phyloP scores from a whole-genome alignment of 2,888 invertebrate species.

The Azorinus chamasolen region DNA sequence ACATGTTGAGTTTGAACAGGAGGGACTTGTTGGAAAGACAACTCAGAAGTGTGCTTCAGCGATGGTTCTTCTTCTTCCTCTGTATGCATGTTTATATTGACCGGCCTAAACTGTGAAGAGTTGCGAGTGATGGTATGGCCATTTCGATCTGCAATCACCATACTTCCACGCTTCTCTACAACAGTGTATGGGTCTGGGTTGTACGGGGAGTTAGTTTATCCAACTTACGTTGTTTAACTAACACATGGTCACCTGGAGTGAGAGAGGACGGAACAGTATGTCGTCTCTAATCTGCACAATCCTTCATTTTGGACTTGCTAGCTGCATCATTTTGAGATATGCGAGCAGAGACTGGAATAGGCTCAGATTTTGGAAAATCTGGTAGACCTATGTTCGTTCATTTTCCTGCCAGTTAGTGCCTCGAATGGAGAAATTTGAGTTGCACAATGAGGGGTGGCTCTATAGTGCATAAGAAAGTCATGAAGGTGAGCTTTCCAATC shows the following conservation, averaged over 20 bases:
- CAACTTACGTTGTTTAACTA: too few species aligned
- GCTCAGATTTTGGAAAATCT: background rate
- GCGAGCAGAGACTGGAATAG: too few species aligned
- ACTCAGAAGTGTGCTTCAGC: too few species aligned
- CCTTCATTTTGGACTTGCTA: conserved; percentile 23
- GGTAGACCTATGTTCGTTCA: conserved; percentile 20
- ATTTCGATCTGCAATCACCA: conserved; percentile 29
- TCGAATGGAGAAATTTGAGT: conserved; percentile 33
- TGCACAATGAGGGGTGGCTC: conserved; percentile 27
- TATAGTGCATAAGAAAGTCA: conserved; percentile 42
- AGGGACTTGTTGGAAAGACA: too few species aligned
- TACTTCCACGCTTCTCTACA: conserved; percentile 23
- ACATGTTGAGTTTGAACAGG: too few species aligned
- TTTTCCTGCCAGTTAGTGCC: conserved; percentile 38
- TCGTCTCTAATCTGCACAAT: conserved; percentile 27
- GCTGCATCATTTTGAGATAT: conserved; percentile 21
- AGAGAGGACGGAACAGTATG: too few species aligned
- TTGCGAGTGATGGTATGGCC: conserved; percentile 30
- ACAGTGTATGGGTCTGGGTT: conserved; percentile 32
- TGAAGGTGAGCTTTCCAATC: conserved; percentile 31
- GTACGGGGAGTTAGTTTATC: conserved; percentile 35
- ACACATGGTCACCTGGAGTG: conserved; percentile 20
- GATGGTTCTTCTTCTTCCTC: conserved; percentile 15
- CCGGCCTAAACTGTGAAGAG: conserved; percentile 43
- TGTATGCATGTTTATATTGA: background rate